Percentiles rank a stretch among this genome's conserved stretches.
phyloP scores from a whole-genome alignment of 1,140 invertebrate genomes.

The Cyclina sinensis region DNA sequence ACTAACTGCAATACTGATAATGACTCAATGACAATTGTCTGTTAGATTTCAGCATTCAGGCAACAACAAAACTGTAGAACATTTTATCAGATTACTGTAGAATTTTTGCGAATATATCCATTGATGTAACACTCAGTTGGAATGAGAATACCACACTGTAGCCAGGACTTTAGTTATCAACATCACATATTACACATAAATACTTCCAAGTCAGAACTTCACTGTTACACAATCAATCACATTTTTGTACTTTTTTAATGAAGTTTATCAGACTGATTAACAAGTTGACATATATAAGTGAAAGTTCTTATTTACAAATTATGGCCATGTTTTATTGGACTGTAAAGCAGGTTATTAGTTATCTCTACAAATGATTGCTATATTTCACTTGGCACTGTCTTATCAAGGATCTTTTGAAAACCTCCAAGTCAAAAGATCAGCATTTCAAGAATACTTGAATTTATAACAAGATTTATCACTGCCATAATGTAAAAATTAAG shows the following conservation, averaged over 20 bases:
- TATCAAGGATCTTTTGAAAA: conserved; percentile 27
- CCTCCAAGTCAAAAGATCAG: conserved; percentile 14
- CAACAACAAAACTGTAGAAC: too few species aligned
- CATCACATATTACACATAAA: too few species aligned
- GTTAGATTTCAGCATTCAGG: too few species aligned
- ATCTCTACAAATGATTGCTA: background rate
- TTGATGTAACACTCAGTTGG: too few species aligned
- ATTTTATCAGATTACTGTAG: too few species aligned
- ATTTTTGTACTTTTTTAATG: background rate
- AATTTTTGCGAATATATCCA: too few species aligned
- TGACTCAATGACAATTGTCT: too few species aligned
- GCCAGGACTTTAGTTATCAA: too few species aligned
- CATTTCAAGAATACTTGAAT: conserved; percentile 11
- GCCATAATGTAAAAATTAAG: background rate
- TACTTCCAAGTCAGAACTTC: too few species aligned
- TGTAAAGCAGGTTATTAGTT: background rate
- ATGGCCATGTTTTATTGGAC: background rate
- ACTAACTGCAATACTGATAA: too few species aligned
- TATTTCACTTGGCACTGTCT: conserved; percentile 15
- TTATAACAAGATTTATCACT: conserved; percentile 1
- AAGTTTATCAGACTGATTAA: background rate
- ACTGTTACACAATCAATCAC: too few species aligned
- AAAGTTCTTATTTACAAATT: background rate
- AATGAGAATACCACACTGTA: too few species aligned
- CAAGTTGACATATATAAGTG: conserved; percentile 25